A percentile compares a stretch with the other conserved stretches of the same genome.
Evolutionary conservation across 2,888 invertebrate species (phyloP).

Genomic region (Zygogramma bicolorata): DNA sequence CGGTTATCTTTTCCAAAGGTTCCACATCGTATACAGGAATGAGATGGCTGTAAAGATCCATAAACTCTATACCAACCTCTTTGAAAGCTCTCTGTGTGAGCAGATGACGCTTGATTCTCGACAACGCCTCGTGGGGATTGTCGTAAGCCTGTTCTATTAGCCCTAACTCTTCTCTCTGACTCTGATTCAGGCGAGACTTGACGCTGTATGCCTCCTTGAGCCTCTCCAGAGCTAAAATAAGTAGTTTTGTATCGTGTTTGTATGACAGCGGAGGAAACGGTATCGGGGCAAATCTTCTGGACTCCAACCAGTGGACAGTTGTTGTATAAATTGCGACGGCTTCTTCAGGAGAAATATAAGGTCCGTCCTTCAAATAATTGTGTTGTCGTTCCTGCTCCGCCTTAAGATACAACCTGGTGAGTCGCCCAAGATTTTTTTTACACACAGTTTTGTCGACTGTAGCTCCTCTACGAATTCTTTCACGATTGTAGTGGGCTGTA

Average conservation of each 20-base stretch:
- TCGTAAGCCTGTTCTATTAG: conserved; percentile 99
- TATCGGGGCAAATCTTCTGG: conserved; percentile 97
- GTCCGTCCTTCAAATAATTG: conserved; percentile 93
- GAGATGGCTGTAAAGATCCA: conserved; percentile 99
- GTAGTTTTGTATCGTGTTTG: conserved; percentile 98
- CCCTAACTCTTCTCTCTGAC: conserved; percentile 97
- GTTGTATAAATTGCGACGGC: conserved; percentile 99
- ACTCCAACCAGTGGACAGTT: conserved; percentile 99
- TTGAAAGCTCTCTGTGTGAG: conserved; percentile 98
- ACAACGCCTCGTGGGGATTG: conserved; percentile 99
- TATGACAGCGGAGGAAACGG: conserved; percentile 99
- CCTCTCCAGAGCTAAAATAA: conserved; percentile 96
- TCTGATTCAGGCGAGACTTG: conserved; percentile 97
- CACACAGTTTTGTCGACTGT: conserved; percentile 99
- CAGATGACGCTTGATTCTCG: conserved; percentile 98
- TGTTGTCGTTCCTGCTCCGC: conserved; percentile 99
- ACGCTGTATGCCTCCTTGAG: conserved; percentile 98
- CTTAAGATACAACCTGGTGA: conserved; percentile 96
- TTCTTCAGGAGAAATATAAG: conserved; percentile 99
- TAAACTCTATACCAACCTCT: conserved; percentile 99
- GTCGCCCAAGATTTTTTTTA: conserved; percentile 98
- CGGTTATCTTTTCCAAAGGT: conserved; percentile 98
- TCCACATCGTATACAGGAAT: conserved; percentile 99
- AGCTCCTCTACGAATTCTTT: conserved; percentile 98
- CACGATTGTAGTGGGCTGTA: conserved; percentile 99